A percentile compares a stretch with the other conserved stretches of the same genome.
phyloP scores from a whole-genome alignment of 2,113 vertebrate species.

The Prunella fulvescens region DNA sequence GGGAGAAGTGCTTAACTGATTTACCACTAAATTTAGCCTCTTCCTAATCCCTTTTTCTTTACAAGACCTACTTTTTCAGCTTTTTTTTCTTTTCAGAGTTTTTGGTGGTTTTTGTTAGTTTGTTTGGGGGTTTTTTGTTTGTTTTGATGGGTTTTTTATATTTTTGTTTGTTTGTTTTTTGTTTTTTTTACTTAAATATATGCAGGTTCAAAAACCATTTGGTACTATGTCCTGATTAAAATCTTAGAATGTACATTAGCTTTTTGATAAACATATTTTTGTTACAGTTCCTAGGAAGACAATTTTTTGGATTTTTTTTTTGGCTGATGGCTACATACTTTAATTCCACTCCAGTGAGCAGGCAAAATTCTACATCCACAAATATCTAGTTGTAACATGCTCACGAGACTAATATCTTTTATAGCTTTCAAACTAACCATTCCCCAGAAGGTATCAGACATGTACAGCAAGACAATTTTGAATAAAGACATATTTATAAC shows the following conservation, averaged over 20 bases:
- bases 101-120: neutral
- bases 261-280: neutral
- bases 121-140: too few species aligned
- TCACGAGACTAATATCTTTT: neutral
- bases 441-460: neutral
- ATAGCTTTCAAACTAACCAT: neutral
- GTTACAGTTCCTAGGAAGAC: neutral
- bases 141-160: neutral
- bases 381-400: constrained; percentile 36
- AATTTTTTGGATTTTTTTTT: neutral
- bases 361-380: constrained; percentile 1
- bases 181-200: neutral
- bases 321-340: constrained; percentile 12
- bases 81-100: neutral
- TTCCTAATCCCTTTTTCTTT: neutral
- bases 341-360: neutral
- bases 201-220: neutral
- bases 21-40: rapidly evolving
- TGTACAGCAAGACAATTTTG: neutral
- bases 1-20: neutral
- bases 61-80: neutral
- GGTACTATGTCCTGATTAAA: neutral
- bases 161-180: neutral
- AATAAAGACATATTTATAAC: neutral
- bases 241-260: neutral